phyloP scores from a whole-genome alignment of 2,113 vertebrate genomes.

The Ageneiosus marmoratus region DNA sequence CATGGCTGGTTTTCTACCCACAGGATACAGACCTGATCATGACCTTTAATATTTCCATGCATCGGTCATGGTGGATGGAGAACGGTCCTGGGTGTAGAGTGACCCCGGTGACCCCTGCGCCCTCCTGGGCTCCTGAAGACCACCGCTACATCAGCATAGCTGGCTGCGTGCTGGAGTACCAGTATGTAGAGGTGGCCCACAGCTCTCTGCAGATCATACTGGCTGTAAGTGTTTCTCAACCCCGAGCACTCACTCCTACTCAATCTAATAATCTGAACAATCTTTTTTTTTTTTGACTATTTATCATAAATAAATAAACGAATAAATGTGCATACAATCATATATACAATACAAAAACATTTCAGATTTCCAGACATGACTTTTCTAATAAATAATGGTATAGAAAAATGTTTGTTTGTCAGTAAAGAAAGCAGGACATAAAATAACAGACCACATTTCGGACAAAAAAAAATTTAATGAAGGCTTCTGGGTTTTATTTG shows the following conservation, averaged over 20 bases:
- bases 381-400: too few relatives aligned
- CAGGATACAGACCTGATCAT: slow-evolving; percentile 97
- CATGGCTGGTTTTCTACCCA: slow-evolving; percentile 50
- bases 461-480: too few relatives aligned
- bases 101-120: slow-evolving; percentile 93
- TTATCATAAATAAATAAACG: too few relatives aligned
- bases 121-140: slow-evolving; percentile 96
- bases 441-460: too few relatives aligned
- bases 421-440: too few relatives aligned
- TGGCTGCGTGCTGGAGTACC: slow-evolving; percentile 93
- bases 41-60: slow-evolving; percentile 99
- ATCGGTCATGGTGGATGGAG: slow-evolving; percentile 99
- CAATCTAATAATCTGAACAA: neutral
- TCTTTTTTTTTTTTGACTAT: too few relatives aligned
- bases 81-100: slow-evolving; percentile 95
- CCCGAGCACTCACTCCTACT: neutral
- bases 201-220: slow-evolving; percentile 96
- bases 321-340: too few relatives aligned
- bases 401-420: too few relatives aligned
- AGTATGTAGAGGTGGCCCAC: slow-evolving; percentile 97
- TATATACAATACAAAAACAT: too few relatives aligned
- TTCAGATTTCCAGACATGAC: too few relatives aligned
- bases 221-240: slow-evolving; percentile 85
- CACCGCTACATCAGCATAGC: slow-evolving; percentile 98
- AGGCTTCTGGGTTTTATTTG: too few relatives aligned